Evolutionary conservation across 2,113 vertebrate species (phyloP), one percentile per base, ranked within the genome.

Genomic region (Procavia capensis): DNA sequence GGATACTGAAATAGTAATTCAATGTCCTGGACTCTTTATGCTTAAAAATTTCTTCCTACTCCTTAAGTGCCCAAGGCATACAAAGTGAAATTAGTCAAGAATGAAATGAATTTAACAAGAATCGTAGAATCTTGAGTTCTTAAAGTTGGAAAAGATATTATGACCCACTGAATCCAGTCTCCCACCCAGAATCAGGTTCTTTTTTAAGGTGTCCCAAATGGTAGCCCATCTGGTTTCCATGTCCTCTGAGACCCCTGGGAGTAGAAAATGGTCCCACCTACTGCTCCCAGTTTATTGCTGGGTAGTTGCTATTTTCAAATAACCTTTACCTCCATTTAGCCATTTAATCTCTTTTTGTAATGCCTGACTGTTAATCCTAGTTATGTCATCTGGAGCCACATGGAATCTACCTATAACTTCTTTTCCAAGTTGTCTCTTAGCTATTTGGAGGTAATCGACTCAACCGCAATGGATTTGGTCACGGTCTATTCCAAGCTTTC

Each of bases 41-140:
- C 22, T 95, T 75, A 94, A 91, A 96, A 72, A 78, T 39, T 59
- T 70, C 45, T 91, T 88, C 75, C 25, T 45, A 75, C 25, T 50
- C 64, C 9, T 45, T 47, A 93, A 74, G 31, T 72, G 0, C 41
- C 27, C 70, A 45, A 45, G 25, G 31, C 54, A 19, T 88, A 96
- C 45, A 79, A 84, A 87, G 64, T 92, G 80, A 91, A 96, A 94
- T 84, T 76, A 94, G 92, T 45, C 34, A 89, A 91, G 86, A 93
- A 80, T 61, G 85, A 88, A 81, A 76, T 87, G 79, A 64, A 66
- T 80, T 88, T 90, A 82, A 76, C 7, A 25, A 61, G 25, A 57
- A 19, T 80, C 83, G 47, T 50, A 70, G 68, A 81, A 50, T 86
- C 31, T 72, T 79, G 24, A 14, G 20, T 13, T 96, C 27, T 84